Evolutionary conservation across 2,797 vertebrate species (phyloP).

Genomic region (Tenualosa ilisha): DNA sequence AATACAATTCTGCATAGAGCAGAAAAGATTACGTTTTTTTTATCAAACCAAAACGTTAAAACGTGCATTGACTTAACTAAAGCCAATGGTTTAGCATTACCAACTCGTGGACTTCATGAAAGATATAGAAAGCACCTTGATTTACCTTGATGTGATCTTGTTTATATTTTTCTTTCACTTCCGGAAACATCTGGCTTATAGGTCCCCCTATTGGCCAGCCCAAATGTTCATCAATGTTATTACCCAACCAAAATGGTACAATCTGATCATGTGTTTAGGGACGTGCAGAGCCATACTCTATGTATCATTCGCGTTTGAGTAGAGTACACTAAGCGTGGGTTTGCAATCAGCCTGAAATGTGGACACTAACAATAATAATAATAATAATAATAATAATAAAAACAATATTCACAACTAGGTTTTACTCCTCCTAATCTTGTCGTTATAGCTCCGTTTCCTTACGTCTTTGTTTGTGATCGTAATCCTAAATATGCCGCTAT

Average conservation of each 20-base stretch:
- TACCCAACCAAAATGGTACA: conserved; percentile 30
- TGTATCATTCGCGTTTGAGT: no score
- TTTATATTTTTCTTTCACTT: conserved; percentile 7
- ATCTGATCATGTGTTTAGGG: conserved; percentile 8
- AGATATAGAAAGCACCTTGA: background rate
- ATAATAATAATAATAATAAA: no score
- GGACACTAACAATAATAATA: no score
- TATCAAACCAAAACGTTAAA: background rate
- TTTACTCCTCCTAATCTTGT: no score
- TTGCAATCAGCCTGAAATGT: no score
- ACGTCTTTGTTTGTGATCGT: no score
- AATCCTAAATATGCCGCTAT: no score
- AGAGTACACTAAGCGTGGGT: no score
- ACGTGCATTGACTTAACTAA: background rate
- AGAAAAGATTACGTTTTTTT: background rate
- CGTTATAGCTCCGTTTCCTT: no score
- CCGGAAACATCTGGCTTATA: conserved; percentile 5
- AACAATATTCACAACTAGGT: no score
- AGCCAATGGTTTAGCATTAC: no score
- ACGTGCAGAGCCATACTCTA: background rate
- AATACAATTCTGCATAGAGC: no score
- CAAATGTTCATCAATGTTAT: background rate
- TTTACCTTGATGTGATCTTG: conserved; percentile 13
- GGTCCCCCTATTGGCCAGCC: conserved; percentile 10
- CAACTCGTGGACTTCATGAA: background rate